These are phyloP conservation scores for Pachliopta kotzebuea DNA, from an alignment of 2,888 invertebrate species.

Conservation along the genomic window DNA sequence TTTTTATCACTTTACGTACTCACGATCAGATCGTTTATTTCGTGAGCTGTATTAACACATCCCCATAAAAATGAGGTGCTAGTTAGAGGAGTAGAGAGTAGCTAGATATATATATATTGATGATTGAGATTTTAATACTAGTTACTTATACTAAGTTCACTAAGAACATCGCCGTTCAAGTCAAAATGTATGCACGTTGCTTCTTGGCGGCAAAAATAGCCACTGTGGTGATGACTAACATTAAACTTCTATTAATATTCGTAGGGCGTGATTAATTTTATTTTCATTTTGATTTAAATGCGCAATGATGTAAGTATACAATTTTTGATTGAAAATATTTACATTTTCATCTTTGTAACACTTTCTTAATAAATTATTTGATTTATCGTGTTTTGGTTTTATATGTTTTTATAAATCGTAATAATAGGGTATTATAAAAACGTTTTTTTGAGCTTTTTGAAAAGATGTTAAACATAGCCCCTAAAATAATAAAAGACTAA, in stretches of 20 bases:
- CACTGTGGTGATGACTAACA: not conserved
- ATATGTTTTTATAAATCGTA: not conserved
- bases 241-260: not conserved
- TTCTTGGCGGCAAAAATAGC: not conserved
- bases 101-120: no score
- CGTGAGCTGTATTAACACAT: no score
- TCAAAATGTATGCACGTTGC: not conserved
- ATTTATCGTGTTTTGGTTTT: not conserved
- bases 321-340: not conserved
- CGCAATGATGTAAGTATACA: not conserved
- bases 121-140: no score
- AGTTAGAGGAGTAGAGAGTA: no score
- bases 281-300: not conserved
- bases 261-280: not conserved
- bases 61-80: no score
- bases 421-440: no score
- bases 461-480: not conserved
- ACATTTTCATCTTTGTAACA: not conserved
- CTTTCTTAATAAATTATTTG: not conserved
- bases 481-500: not conserved
- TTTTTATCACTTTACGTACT: no score
- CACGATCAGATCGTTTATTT: no score
- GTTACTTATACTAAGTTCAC: not conserved
- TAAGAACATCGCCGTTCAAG: not conserved
- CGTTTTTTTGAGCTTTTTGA: not conserved